Evolutionary conservation across 2,797 vertebrate genomes (phyloP).

Genomic region (Hypotaenidia okinawae): DNA sequence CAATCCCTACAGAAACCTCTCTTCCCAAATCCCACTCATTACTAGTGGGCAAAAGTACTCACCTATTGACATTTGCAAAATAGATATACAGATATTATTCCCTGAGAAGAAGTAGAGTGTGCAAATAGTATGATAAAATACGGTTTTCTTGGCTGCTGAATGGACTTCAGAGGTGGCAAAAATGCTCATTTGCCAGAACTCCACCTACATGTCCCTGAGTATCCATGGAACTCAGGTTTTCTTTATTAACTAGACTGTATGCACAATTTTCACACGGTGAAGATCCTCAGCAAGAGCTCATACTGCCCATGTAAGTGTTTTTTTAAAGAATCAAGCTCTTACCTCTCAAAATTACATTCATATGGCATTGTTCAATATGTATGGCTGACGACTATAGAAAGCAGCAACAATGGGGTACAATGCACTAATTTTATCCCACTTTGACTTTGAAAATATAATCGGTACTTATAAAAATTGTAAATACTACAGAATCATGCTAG

Average conservation of each 20-base stretch:
- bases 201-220: neutral
- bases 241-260: conserved; percentile 61
- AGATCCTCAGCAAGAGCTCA: conserved; percentile 71
- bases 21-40: conserved; percentile 2
- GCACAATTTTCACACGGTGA: conserved; percentile 67
- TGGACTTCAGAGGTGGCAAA: conserved; percentile 8
- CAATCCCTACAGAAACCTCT: neutral
- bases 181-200: conserved; percentile 3
- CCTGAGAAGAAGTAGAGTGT: neutral
- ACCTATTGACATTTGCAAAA: neutral
- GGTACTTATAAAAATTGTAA: conserved; percentile 78
- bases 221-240: conserved; percentile 47
- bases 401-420: conserved; percentile 70
- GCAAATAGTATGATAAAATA: conserved; percentile 26
- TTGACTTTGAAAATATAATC: conserved; percentile 81
- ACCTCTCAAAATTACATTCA: conserved; percentile 77
- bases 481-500: conserved; percentile 77
- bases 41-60: neutral
- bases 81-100: conserved; percentile 34
- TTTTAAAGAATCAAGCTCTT: conserved; percentile 77
- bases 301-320: conserved; percentile 70
- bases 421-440: conserved; percentile 81
- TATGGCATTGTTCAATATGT: conserved; percentile 78
- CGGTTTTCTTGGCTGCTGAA: neutral
- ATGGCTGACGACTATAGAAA: conserved; percentile 75